Conservation (phyloP, 2,888 invertebrate species). For the Hydroisotoma schaefferi region DNA sequence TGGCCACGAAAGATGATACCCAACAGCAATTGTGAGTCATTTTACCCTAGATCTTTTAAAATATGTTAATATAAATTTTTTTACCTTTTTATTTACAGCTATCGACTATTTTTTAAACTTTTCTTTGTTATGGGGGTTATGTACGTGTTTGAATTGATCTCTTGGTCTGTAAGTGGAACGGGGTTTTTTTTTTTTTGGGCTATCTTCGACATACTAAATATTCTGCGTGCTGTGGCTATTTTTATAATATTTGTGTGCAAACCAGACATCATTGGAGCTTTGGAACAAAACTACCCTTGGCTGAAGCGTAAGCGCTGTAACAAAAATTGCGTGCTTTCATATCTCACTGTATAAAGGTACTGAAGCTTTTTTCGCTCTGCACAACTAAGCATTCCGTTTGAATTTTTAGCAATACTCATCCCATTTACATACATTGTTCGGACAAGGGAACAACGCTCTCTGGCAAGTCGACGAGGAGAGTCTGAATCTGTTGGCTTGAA, state of each 20-base stretch:
- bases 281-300: conserved; percentile 36
- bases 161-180: conserved; percentile 15
- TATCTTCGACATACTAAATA: conserved; percentile 31
- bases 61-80: neutral
- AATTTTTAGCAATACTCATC: conserved; percentile 21
- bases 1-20: conserved; percentile 39
- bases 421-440: conserved; percentile 26
- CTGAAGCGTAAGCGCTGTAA: conserved; percentile 29
- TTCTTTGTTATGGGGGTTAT: conserved; percentile 42
- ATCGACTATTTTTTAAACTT: conserved; percentile 36
- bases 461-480: neutral
- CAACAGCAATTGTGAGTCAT: conserved; percentile 32
- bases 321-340: neutral
- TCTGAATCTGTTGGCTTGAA: conserved; percentile 4
- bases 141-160: conserved; percentile 20
- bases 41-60: neutral
- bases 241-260: conserved; percentile 43
- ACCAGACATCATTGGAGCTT: conserved; percentile 32
- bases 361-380: neutral
- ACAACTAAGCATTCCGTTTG: neutral
- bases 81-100: conserved; percentile 19
- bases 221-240: conserved; percentile 32
- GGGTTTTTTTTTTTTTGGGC: conserved; percentile 28
- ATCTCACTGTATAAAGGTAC: neutral
- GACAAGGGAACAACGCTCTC: conserved; percentile 3